phyloP scores from a whole-genome alignment of 1,140 invertebrate species.

The Saccostrea echinata region DNA sequence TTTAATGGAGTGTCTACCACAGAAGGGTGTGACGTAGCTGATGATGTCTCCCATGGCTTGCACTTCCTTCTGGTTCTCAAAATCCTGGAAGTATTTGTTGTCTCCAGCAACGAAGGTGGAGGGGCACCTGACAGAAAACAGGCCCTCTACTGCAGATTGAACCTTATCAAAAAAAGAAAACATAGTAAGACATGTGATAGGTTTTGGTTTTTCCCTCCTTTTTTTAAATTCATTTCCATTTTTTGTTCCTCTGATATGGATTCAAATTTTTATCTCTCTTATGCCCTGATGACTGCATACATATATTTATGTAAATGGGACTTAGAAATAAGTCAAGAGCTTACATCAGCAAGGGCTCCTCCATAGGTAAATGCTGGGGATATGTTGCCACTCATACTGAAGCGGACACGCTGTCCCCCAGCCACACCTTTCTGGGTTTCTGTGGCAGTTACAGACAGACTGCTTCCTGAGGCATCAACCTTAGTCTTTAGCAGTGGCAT shows the following conservation, averaged over 20 bases:
- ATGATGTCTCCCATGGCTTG: conserved; percentile 14
- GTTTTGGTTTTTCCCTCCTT: no score
- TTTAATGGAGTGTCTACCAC: conserved; percentile 64
- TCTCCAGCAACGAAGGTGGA: not conserved
- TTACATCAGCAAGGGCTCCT: conserved; percentile 57
- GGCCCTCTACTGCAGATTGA: conserved; percentile 45
- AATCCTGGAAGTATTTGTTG: conserved; percentile 41
- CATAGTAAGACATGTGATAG: not conserved
- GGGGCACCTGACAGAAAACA: conserved; percentile 59
- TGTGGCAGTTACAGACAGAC: conserved; percentile 38
- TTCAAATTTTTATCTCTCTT: no score
- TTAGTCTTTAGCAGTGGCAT: conserved; percentile 8
- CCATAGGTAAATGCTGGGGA: conserved; percentile 52
- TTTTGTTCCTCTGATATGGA: no score
- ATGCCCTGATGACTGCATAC: no score
- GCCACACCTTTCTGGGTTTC: conserved; percentile 58
- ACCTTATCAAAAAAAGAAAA: conserved; percentile 48
- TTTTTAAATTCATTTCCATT: no score
- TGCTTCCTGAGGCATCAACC: conserved; percentile 28
- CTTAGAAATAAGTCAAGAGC: no score
- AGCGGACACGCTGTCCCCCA: conserved; percentile 44
- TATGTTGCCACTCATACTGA: conserved; percentile 58
- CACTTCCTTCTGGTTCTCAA: conserved; percentile 13
- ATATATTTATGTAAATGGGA: no score
- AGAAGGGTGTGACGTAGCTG: conserved; percentile 66